Evolutionary conservation across 2,888 invertebrate genomes (phyloP).

Genomic region (Sympetrum striolatum): DNA sequence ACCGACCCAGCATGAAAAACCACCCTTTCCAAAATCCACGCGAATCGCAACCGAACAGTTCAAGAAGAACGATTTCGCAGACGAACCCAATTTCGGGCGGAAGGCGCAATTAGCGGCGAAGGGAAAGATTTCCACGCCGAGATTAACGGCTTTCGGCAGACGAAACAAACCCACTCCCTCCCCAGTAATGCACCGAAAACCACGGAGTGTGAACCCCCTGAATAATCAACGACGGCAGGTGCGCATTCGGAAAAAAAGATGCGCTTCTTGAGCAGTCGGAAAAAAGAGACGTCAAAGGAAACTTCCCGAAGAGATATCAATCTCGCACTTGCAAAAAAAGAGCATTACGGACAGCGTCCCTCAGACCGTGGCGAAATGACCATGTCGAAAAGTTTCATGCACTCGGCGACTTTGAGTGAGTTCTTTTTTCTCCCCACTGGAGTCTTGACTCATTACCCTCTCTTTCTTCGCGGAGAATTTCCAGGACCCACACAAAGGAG

Average conservation of each 20-base stretch:
- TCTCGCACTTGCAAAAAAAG: not conserved
- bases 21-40: not conserved
- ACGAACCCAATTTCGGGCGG: not conserved
- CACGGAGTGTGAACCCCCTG: not conserved
- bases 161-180: not conserved
- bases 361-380: not conserved
- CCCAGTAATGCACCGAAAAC: not conserved
- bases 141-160: constrained; percentile 1
- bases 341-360: not conserved
- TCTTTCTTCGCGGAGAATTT: too few relatives aligned
- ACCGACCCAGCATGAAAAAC: too few relatives aligned
- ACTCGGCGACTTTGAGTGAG: not conserved
- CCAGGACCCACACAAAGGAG: too few relatives aligned
- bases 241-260: not conserved
- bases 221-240: constrained; percentile 1
- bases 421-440: not conserved
- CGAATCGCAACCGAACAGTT: not conserved
- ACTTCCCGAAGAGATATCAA: not conserved
- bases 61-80: not conserved
- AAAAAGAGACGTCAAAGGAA: not conserved
- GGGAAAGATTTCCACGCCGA: not conserved
- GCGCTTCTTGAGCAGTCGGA: not conserved
- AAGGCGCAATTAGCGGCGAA: not conserved
- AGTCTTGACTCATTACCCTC: too few relatives aligned
- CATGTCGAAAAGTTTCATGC: not conserved